Conservation (phyloP, 1,140 invertebrate species). For the Lordiphosa collinella region DNA sequence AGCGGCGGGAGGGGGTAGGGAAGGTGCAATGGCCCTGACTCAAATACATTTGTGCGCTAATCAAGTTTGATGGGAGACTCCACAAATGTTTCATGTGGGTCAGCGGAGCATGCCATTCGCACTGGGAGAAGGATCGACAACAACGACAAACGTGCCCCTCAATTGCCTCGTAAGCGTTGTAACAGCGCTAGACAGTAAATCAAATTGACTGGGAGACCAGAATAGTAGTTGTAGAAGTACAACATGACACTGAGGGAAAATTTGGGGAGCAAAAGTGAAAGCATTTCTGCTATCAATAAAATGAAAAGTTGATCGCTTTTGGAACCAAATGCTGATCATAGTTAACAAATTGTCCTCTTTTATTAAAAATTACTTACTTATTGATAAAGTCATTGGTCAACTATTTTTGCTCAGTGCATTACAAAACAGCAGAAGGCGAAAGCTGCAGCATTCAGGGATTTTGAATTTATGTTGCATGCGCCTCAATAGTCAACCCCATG, state of each 20-base stretch:
- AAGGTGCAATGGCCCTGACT: not conserved
- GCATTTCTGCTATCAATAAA: too few species aligned
- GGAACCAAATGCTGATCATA: not conserved
- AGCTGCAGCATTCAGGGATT: constrained; percentile 8
- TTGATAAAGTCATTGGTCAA: too few species aligned
- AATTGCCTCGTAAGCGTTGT: not conserved
- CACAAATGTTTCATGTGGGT: not conserved
- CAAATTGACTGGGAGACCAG: not conserved
- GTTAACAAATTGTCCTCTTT: too few species aligned
- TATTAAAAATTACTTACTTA: too few species aligned
- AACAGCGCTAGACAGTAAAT: not conserved
- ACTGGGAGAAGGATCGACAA: not conserved
- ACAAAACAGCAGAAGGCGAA: constrained; percentile 13
- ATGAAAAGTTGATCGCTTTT: not conserved
- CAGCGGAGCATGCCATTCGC: too few species aligned
- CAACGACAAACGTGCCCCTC: not conserved
- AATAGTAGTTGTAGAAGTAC: too few species aligned
- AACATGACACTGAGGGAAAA: not conserved
- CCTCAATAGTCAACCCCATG: constrained; percentile 32
- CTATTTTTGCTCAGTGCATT: not conserved
- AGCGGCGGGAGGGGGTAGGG: not conserved
- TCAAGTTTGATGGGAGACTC: not conserved
- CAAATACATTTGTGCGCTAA: constrained; percentile 1
- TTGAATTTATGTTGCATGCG: constrained; percentile 68
- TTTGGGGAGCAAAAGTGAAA: too few species aligned